These are phyloP conservation scores for Phenacoccus solenopsis DNA, from an alignment of 1,140 invertebrate species.

Conservation along the genomic window DNA sequence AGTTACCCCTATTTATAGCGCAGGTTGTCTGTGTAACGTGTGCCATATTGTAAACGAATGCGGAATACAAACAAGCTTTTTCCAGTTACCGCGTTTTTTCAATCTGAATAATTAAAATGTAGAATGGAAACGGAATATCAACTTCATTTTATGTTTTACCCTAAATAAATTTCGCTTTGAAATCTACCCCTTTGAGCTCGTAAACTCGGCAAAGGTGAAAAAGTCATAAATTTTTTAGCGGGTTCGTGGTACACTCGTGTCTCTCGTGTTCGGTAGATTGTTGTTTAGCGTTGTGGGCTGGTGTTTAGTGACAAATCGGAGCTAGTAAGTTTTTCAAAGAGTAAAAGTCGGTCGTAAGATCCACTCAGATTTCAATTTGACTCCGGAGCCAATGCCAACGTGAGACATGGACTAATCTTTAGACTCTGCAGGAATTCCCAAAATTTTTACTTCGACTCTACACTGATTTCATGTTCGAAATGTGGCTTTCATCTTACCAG, in stretches of 20 bases:
- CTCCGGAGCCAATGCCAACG: too few species aligned
- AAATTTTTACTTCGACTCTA: too few species aligned
- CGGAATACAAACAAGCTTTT: not conserved
- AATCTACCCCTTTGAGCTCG: not conserved
- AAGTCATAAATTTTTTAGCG: not conserved
- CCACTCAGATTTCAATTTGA: too few species aligned
- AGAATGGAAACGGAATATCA: not conserved
- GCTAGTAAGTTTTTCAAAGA: too few species aligned
- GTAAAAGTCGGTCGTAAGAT: too few species aligned
- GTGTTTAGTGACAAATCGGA: too few species aligned
- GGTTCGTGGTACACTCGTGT: not conserved
- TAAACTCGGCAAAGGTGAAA: not conserved
- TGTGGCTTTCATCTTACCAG: too few species aligned
- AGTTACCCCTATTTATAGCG: not conserved
- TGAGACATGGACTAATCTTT: too few species aligned
- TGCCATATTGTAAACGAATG: slow-evolving; percentile 1
- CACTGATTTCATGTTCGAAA: too few species aligned
- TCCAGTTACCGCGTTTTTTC: not conserved
- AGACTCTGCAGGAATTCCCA: too few species aligned
- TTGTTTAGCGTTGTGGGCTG: too few species aligned
- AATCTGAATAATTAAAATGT: slow-evolving; percentile 3
- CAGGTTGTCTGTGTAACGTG: not conserved
- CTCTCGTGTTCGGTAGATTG: not conserved
- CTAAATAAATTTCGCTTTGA: not conserved
- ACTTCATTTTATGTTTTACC: not conserved